Percentiles rank a stretch among this genome's conserved stretches.
These are phyloP conservation scores for Pipa parva DNA, from an alignment of 2,113 vertebrate species.

Conservation along the genomic window DNA sequence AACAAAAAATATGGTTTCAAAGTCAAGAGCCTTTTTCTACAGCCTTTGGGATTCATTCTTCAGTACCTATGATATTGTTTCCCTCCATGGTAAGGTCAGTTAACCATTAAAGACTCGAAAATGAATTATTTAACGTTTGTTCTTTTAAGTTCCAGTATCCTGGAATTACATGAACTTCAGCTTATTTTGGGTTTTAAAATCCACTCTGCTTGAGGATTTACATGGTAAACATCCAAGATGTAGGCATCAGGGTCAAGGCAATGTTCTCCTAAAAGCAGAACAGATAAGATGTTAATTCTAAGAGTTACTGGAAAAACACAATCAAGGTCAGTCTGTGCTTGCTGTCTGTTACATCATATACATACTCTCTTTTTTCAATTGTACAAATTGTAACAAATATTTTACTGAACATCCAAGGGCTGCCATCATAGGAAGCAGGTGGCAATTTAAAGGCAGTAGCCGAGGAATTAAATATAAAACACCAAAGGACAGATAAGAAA, in stretches of 20 bases:
- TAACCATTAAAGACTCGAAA: background rate
- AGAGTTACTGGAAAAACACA: too few relatives aligned
- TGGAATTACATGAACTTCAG: conserved; percentile 50
- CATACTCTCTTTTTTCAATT: too few relatives aligned
- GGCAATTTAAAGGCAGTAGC: too few relatives aligned
- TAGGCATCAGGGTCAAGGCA: conserved; percentile 83
- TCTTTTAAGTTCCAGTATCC: background rate
- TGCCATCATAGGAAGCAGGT: too few relatives aligned
- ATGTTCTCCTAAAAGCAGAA: conserved; percentile 74
- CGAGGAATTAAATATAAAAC: too few relatives aligned
- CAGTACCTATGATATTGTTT: conserved; percentile 8
- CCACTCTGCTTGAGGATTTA: conserved; percentile 91
- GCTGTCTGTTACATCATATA: too few relatives aligned
- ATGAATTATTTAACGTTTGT: too few relatives aligned
- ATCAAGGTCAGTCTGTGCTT: too few relatives aligned
- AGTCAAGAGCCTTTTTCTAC: conserved; percentile 4
- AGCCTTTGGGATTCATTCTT: background rate
- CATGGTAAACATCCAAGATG: conserved; percentile 81
- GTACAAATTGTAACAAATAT: too few relatives aligned
- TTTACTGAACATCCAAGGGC: too few relatives aligned
- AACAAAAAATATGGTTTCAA: conserved; percentile 4
- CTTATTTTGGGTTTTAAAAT: conserved; percentile 78
- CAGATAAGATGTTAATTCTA: background rate
- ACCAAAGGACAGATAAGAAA: too few relatives aligned
- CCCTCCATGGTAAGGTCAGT: background rate